Evolutionary conservation across 1,140 invertebrate genomes (phyloP), one percentile per base, ranked within the genome.

Genomic region (Orius insidiosus): DNA sequence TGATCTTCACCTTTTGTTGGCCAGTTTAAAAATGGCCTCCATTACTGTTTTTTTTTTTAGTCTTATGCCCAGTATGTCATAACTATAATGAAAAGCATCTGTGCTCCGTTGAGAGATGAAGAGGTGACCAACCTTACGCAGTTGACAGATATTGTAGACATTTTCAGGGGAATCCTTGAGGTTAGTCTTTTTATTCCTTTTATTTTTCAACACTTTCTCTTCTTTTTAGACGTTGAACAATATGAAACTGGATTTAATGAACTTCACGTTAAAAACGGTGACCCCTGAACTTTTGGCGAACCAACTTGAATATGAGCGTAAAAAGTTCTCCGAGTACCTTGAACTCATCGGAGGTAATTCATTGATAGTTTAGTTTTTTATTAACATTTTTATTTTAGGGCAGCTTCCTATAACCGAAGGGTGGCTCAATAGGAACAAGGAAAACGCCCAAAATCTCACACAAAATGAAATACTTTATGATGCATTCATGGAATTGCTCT

Each of bases 191-290:
- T n/a, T n/a, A n/a, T n/a, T n/a, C n/a, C n/a, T n/a, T n/a, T n/a
- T n/a, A n/a, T n/a, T n/a, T n/a, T n/a, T n/a, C 24, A 24, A 24
- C 3, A 24, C 7, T 24, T 4, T 24, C 7, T 24, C 24, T 24
- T n/a, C n/a, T 24, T 24, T 24, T 24, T 24, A 87, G 54, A 72
- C 80, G 3, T 62, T 97, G 46, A 84, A 94, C 53, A 63, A 93
- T 7, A 85, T 98, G 81, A 85, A 82, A 58, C 62, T 97, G 43
- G 94, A 98, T 60, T 82, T 86, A 78, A 90, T 90, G 0, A 98
- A 98, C 66, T 96, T 89, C 53, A 76, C 87, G 8, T 79, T 98
- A 39, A 75, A 80, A 11, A 79, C 88, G 65, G 80, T 89, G 32
- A 70, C 86, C 45, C 87, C 87, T 0, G 81, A 86, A 54, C 82